Percentiles rank a stretch among this genome's conserved stretches.
Evolutionary conservation across 2,888 invertebrate genomes (phyloP).

Genomic region (Heliconius hortense): DNA sequence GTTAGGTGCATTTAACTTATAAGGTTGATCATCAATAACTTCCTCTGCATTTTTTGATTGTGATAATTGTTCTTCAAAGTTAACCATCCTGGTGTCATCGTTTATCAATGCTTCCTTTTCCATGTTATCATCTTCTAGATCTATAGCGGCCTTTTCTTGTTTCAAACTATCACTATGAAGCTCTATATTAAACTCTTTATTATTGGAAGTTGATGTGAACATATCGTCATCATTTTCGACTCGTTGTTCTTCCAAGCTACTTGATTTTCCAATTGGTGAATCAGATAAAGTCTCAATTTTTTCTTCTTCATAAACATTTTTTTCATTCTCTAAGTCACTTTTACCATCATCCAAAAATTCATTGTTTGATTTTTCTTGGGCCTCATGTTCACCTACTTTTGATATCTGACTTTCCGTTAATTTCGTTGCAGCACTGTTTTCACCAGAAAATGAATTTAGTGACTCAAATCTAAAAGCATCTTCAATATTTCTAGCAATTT

Average conservation of each 20-base stretch:
- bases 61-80: constrained; percentile 1
- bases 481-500: constrained; percentile 66
- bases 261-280: constrained; percentile 2
- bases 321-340: constrained; percentile 10
- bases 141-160: constrained; percentile 34
- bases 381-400: constrained; percentile 1
- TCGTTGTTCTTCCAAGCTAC: neutral
- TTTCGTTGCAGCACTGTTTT: neutral
- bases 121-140: constrained; percentile 9
- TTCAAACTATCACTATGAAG: constrained; percentile 43
- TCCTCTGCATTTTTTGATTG: constrained; percentile 4
- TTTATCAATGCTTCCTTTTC: constrained; percentile 8
- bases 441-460: constrained; percentile 30
- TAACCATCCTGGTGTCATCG: neutral
- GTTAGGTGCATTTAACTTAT: neutral
- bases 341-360: constrained; percentile 8
- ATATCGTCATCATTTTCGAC: constrained; percentile 36
- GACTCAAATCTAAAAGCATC: constrained; percentile 57
- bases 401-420: constrained; percentile 23
- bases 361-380: constrained; percentile 20
- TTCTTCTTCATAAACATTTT: neutral
- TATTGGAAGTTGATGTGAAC: constrained; percentile 43
- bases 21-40: neutral
- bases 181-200: constrained; percentile 40
- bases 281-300: neutral